These are phyloP conservation scores for Megalops cyprinoides DNA, from an alignment of 2,797 vertebrate genomes.

Conservation along the genomic window DNA sequence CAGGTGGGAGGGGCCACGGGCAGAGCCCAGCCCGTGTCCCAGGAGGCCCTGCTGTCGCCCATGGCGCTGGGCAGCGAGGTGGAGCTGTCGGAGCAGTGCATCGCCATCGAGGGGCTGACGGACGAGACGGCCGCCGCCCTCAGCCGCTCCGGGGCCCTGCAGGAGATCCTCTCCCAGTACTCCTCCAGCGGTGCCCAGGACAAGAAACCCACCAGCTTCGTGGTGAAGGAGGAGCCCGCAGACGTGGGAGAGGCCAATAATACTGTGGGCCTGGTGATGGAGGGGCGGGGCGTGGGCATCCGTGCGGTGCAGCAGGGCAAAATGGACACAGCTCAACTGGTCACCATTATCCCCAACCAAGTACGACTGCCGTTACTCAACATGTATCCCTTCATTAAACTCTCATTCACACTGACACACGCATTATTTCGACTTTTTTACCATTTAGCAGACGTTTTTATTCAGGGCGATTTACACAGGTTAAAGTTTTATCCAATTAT, in stretches of 20 bases:
- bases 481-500: too few relatives aligned
- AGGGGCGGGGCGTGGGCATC: slow-evolving; percentile 59
- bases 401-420: neutral
- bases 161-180: slow-evolving; percentile 69
- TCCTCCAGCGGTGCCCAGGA: slow-evolving; percentile 46
- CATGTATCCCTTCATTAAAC: neutral
- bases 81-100: slow-evolving; percentile 76
- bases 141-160: slow-evolving; percentile 57
- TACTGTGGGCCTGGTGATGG: slow-evolving; percentile 71
- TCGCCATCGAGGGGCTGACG: slow-evolving; percentile 72
- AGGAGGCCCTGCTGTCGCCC: slow-evolving; percentile 65
- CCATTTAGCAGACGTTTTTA: too few relatives aligned
- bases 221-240: slow-evolving; percentile 73
- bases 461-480: too few relatives aligned
- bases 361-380: slow-evolving; percentile 49
- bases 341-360: slow-evolving; percentile 73
- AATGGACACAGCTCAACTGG: slow-evolving; percentile 68
- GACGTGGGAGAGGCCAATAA: slow-evolving; percentile 68
- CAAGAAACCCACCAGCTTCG: slow-evolving; percentile 65
- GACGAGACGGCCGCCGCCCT: slow-evolving; percentile 68
- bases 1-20: slow-evolving; percentile 32
- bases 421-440: too few relatives aligned
- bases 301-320: slow-evolving; percentile 56
- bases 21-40: slow-evolving; percentile 47
- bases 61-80: slow-evolving; percentile 67